A percentile compares a stretch with the other conserved stretches of the same genome.
Conservation (phyloP, 2,888 invertebrate genomes). For the Rhingia campestris region DNA sequence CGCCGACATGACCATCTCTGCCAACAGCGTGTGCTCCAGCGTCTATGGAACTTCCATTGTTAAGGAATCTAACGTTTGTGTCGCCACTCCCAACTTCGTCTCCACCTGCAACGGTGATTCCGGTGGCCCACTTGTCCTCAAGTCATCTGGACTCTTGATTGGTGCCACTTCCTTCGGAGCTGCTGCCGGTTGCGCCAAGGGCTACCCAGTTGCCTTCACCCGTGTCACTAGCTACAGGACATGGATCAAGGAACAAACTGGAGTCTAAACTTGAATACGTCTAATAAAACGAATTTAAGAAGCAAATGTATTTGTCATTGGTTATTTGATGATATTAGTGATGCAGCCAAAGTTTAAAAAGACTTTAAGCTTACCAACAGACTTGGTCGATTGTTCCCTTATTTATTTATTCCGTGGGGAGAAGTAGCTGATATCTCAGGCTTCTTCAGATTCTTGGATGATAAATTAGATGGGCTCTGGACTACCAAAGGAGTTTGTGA, state of each 20-base stretch:
- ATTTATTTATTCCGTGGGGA: no score
- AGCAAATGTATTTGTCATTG: no score
- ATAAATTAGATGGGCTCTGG: no score
- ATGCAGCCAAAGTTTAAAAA: no score
- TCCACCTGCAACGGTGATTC: slow-evolving; percentile 81
- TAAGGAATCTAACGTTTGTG: slow-evolving; percentile 5
- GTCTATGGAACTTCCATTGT: slow-evolving; percentile 79
- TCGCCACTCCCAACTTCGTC: slow-evolving; percentile 73
- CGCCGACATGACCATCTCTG: slow-evolving; percentile 78
- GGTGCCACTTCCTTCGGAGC: slow-evolving; percentile 31
- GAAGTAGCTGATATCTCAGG: no score
- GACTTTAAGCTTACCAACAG: no score
- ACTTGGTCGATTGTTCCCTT: no score
- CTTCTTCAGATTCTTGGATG: no score
- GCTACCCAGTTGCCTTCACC: slow-evolving; percentile 76
- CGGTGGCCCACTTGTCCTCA: slow-evolving; percentile 24
- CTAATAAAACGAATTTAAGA: no score
- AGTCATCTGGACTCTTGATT: neutral
- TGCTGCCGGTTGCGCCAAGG: slow-evolving; percentile 76
- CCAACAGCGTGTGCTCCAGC: slow-evolving; percentile 77
- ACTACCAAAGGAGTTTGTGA: no score
- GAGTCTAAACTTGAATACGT: neutral
- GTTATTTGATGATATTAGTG: no score
- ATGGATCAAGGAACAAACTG: slow-evolving; percentile 76
- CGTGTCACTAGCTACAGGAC: slow-evolving; percentile 76